Evolutionary conservation across 2,797 vertebrate genomes (phyloP).

Genomic region (Aselliscus stoliczkanus): DNA sequence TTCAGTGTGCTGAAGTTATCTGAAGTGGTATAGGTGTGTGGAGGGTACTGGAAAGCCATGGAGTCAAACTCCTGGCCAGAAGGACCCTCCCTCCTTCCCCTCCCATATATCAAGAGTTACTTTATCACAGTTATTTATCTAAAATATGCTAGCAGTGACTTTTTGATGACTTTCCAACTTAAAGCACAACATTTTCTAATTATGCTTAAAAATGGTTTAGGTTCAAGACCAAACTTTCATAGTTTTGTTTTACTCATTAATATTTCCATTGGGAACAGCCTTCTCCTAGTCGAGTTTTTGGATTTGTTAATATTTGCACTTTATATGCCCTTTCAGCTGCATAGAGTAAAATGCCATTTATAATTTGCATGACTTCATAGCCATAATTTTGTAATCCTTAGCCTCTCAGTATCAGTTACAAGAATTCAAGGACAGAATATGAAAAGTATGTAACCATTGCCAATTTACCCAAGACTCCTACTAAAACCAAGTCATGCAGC

Average conservation of each 20-base stretch:
- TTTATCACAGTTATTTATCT: not conserved
- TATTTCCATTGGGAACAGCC: not conserved
- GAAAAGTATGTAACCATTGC: slow-evolving; percentile 48
- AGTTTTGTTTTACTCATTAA: not conserved
- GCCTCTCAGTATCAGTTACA: slow-evolving; percentile 45
- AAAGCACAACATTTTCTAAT: not conserved
- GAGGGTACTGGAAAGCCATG: not conserved
- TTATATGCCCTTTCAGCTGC: slow-evolving; percentile 13
- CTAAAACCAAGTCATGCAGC: not conserved
- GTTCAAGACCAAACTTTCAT: not conserved
- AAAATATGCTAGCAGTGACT: not conserved
- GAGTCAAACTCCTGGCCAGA: not conserved
- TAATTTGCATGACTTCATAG: slow-evolving; percentile 61
- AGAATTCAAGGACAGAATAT: slow-evolving; percentile 51
- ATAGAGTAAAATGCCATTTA: slow-evolving; percentile 38
- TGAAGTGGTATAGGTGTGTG: not conserved
- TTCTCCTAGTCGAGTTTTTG: slow-evolving; percentile 19
- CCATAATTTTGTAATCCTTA: slow-evolving; percentile 59
- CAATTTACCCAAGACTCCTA: slow-evolving; percentile 20
- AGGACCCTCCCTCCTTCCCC: not conserved
- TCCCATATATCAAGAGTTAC: not conserved
- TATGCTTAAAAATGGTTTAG: not conserved
- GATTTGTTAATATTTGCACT: slow-evolving; percentile 9
- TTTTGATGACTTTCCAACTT: not conserved
- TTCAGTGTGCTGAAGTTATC: not conserved